Percentiles rank a stretch among this genome's conserved stretches.
phyloP scores from a whole-genome alignment of 2,797 vertebrate genomes.

The Propithecus perrieri region DNA sequence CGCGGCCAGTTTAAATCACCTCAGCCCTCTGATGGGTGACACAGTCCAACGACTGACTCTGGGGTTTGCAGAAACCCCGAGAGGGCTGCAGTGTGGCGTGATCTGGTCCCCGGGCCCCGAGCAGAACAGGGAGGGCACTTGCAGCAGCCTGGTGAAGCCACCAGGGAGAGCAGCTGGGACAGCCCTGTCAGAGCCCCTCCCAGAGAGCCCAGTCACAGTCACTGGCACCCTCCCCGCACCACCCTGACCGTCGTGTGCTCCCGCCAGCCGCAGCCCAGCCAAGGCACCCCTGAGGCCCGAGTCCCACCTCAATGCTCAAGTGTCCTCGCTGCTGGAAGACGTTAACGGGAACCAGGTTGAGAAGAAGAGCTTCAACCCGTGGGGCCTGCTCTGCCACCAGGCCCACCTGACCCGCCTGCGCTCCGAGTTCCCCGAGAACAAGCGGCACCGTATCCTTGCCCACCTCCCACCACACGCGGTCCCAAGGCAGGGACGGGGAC shows the following conservation, averaged over 20 bases:
- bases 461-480: fast-evolving
- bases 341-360: conserved; percentile 74
- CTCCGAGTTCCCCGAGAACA: conserved; percentile 83
- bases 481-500: not conserved
- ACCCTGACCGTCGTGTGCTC: not conserved
- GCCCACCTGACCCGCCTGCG: conserved; percentile 86
- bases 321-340: conserved; percentile 75
- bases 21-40: not conserved
- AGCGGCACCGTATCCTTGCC: conserved; percentile 85
- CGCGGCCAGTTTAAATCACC: not conserved
- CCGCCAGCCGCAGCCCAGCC: conserved; percentile 64
- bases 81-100: not conserved
- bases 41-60: not conserved
- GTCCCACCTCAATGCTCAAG: conserved; percentile 72
- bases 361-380: conserved; percentile 85
- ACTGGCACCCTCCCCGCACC: fast-evolving
- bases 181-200: not conserved
- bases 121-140: not conserved
- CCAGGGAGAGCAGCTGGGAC: not conserved
- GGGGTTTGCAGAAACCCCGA: not conserved
- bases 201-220: not conserved
- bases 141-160: not conserved
- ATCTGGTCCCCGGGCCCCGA: not conserved
- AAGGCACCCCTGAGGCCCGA: conserved; percentile 79
- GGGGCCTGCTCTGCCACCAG: conserved; percentile 86